Base-by-base conservation (phyloP, 2,113 vertebrate species). In the Gasterosteus nipponicus region DNA sequence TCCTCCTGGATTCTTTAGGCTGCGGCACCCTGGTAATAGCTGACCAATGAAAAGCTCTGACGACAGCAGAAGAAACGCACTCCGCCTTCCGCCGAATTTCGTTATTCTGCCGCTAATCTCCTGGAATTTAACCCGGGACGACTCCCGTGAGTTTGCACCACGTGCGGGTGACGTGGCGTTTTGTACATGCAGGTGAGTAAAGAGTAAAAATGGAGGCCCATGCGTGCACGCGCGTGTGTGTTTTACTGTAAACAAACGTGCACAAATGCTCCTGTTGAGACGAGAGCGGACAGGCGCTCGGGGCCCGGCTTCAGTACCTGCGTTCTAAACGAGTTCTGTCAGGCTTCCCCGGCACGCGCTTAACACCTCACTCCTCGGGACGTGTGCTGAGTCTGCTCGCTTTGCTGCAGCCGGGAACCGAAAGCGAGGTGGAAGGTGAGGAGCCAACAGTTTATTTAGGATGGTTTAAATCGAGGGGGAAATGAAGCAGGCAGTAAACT, bases 311-410 rank as follows among this genome's bases (percentile, higher is more conserved):
- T 82, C 75, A 76, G 78, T 80, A 91, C 75, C 78, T 85, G 78
- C 75, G 84, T 86, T 82, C 77, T 81, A 82, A 92, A 93, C 85
- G 74, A 60, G 1, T 86, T 91, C 78, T 91, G 89, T 90, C 90
- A 89, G 86, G 86, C 92, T 89, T 80, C 77, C 59, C 78, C 83
- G 68, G 77, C 87, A 77, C 81, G 83, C 78, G 58, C 82, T 86
- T 70, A 82, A 62, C 85, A 76, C 79, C 78, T 87, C 74, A 76
- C 83, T 87, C 86, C 64, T 85, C 66, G 10, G 71, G 78, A 82
- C 56, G 62, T 67, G 71, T 68, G 60, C 63, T 70, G 62, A 82
- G 71, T 86, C 84, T 82, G 26, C 33, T 60, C 74, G 10, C 62
- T 79, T 89, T 80, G 83, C 63, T 71, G 54, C 33, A 59, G 42